Percentiles rank a stretch among this genome's conserved stretches.
phyloP scores from a whole-genome alignment of 2,113 vertebrate species.

The Pimephales promelas region DNA sequence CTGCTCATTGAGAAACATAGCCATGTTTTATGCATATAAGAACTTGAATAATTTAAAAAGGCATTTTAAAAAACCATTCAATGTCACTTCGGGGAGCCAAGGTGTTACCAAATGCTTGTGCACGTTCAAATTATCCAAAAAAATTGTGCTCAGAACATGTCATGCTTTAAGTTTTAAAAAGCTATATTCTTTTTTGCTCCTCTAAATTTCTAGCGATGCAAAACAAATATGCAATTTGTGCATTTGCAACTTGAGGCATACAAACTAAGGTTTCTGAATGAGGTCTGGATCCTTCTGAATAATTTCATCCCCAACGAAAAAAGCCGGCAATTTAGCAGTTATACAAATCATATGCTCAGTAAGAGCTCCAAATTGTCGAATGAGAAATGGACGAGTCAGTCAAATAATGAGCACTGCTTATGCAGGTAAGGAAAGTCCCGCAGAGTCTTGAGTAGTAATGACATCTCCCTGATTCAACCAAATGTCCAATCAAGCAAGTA shows the following conservation, averaged over 20 bases:
- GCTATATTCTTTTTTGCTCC: background rate
- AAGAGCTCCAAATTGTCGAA: background rate
- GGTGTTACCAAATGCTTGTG: background rate
- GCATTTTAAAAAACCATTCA: background rate
- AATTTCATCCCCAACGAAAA: background rate
- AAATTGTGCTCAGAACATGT: background rate
- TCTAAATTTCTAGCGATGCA: background rate
- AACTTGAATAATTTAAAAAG: slow-evolving; percentile 20
- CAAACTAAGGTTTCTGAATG: background rate
- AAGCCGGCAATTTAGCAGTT: background rate
- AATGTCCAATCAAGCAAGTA: background rate
- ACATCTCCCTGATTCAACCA: background rate
- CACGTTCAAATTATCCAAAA: background rate
- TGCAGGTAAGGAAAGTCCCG: slow-evolving; percentile 2
- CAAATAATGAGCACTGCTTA: background rate
- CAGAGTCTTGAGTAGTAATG: slow-evolving; percentile 4
- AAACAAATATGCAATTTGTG: background rate
- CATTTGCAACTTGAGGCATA: background rate
- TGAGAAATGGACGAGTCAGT: slow-evolving; percentile 35
- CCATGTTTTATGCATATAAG: slow-evolving; percentile 24
- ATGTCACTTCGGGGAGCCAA: slow-evolving; percentile 2
- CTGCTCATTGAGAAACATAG: background rate
- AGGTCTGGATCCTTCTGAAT: background rate
- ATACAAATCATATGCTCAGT: background rate
- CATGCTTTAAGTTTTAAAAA: background rate